Conservation (phyloP, 1,140 invertebrate genomes). For the Steinernema feltiae region DNA sequence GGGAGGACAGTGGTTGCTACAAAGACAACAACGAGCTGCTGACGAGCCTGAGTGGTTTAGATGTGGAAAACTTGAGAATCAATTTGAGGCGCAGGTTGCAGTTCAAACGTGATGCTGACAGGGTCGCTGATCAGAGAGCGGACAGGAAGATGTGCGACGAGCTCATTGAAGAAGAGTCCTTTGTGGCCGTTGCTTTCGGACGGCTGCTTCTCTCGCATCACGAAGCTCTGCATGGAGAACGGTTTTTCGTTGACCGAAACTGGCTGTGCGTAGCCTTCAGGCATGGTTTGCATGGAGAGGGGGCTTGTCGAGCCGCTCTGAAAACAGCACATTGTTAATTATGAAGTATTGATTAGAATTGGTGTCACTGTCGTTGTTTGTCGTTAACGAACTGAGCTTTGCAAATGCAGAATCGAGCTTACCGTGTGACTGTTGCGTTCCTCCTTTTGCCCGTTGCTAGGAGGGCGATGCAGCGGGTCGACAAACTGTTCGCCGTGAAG, state of each 20-base stretch:
- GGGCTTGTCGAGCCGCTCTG: slow-evolving; percentile 16
- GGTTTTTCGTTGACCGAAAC: not conserved
- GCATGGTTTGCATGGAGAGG: not conserved
- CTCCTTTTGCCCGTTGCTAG: not conserved
- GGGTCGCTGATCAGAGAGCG: slow-evolving; percentile 2
- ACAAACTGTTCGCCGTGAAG: not conserved
- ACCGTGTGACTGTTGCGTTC: slow-evolving; percentile 5
- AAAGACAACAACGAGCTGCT: too few relatives aligned
- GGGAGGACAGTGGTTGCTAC: too few relatives aligned
- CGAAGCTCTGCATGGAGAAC: slow-evolving; percentile 1
- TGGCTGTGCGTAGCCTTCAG: slow-evolving; percentile 11
- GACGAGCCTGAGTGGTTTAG: not conserved
- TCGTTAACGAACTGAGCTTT: too few relatives aligned
- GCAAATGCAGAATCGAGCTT: too few relatives aligned
- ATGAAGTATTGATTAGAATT: too few relatives aligned
- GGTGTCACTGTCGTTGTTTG: too few relatives aligned
- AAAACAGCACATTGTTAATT: not conserved
- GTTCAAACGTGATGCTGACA: slow-evolving; percentile 10
- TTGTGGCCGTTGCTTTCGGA: slow-evolving; percentile 5
- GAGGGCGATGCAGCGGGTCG: not conserved
- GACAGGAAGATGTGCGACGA: slow-evolving; percentile 16
- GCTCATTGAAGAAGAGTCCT: slow-evolving; percentile 2
- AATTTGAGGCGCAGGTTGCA: slow-evolving; percentile 1
- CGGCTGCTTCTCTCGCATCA: not conserved
- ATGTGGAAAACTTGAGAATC: not conserved